These are phyloP conservation scores for Sycobia sp. DNA, from an alignment of 1,140 invertebrate species.

Conservation along the genomic window DNA sequence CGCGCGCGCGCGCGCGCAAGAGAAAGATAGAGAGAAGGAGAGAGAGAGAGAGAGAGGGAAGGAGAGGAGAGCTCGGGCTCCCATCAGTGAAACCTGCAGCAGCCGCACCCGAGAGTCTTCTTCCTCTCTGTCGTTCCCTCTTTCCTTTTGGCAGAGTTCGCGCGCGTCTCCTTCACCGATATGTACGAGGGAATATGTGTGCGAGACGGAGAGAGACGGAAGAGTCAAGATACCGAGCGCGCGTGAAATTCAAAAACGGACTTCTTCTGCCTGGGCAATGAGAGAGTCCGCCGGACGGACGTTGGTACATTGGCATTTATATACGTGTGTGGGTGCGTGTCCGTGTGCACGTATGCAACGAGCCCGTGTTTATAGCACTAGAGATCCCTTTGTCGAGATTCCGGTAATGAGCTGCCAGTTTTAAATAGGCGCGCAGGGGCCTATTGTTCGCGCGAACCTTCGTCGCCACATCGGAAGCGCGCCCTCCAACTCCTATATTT, in stretches of 20 bases:
- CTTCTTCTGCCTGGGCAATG: background rate
- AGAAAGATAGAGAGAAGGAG: background rate
- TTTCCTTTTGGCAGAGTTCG: too few species aligned
- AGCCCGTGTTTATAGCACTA: too few species aligned
- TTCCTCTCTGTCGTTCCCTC: too few species aligned
- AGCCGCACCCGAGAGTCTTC: conserved; percentile 1
- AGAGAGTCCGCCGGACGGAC: too few species aligned
- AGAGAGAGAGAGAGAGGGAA: background rate
- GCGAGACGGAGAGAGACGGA: background rate
- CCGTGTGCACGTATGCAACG: too few species aligned
- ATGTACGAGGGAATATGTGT: background rate
- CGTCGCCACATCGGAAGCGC: too few species aligned
- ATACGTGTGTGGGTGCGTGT: background rate
- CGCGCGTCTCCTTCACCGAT: too few species aligned
- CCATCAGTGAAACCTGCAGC: too few species aligned
- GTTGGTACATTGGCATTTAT: too few species aligned
- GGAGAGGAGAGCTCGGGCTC: background rate
- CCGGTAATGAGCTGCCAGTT: conserved; percentile 21
- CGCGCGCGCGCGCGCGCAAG: conserved; percentile 1
- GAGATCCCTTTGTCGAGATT: conserved; percentile 21
- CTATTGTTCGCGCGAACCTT: background rate
- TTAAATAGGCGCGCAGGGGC: conserved; percentile 6
- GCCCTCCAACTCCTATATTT: too few species aligned
- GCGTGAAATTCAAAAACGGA: conserved; percentile 26
- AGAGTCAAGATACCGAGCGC: background rate